Evolutionary conservation across 1,140 invertebrate species (phyloP).

Genomic region (Cyphomyrmex costatus): DNA sequence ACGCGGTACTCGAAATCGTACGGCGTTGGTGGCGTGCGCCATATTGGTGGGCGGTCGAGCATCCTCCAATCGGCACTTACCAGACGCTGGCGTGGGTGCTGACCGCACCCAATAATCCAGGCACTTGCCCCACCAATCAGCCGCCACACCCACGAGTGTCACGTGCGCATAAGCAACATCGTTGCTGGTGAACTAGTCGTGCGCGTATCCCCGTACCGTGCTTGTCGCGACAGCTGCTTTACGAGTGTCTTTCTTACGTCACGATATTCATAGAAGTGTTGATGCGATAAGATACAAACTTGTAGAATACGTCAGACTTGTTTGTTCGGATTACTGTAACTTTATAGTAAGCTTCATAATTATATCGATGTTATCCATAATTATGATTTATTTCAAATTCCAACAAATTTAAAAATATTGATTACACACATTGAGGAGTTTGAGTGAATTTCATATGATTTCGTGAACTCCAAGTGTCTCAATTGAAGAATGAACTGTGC

Average conservation of each 20-base stretch:
- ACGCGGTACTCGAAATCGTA: slow-evolving; percentile 8
- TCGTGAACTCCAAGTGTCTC: neutral
- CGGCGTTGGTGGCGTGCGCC: slow-evolving; percentile 75
- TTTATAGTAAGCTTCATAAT: neutral
- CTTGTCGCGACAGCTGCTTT: slow-evolving; percentile 1
- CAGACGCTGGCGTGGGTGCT: slow-evolving; percentile 78
- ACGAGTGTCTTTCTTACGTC: neutral
- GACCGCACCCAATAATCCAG: slow-evolving; percentile 79
- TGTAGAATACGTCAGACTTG: slow-evolving; percentile 19
- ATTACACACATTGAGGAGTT: neutral
- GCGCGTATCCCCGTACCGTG: slow-evolving; percentile 75
- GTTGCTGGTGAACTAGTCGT: slow-evolving; percentile 75
- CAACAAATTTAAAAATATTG: neutral
- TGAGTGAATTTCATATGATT: neutral
- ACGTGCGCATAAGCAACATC: slow-evolving; percentile 83
- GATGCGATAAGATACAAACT: slow-evolving; percentile 45
- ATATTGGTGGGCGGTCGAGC: slow-evolving; percentile 83
- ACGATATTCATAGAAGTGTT: neutral
- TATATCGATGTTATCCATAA: neutral
- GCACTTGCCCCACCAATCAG: slow-evolving; percentile 65
- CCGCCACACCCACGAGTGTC: slow-evolving; percentile 71
- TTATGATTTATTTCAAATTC: slow-evolving; percentile 1
- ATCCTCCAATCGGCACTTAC: slow-evolving; percentile 78
- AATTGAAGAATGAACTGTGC: neutral
- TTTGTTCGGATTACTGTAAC: slow-evolving; percentile 32